phyloP scores from a whole-genome alignment of 92 coral and sea anemone species.

The Phymanthus crucifer region DNA sequence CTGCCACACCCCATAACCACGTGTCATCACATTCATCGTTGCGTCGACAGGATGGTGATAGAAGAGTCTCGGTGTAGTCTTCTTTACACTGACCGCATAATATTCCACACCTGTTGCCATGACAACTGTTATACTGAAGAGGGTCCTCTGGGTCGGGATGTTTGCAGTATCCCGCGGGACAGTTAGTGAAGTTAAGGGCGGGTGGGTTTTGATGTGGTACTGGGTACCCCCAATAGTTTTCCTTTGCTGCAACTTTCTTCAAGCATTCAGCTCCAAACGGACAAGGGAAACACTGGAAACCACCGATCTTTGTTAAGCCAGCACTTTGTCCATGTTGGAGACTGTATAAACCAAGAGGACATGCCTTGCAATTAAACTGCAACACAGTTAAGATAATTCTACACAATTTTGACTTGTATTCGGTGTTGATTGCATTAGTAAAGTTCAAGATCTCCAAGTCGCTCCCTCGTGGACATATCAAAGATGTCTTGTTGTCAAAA shows the following conservation, averaged over 20 bases:
- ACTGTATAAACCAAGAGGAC: constrained; percentile 59
- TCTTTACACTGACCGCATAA: constrained; percentile 73
- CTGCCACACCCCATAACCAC: constrained; percentile 69
- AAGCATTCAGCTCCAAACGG: constrained; percentile 79
- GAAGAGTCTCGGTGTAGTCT: constrained; percentile 69
- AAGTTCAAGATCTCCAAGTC: constrained; percentile 35
- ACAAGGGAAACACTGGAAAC: constrained; percentile 70
- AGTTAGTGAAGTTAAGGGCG: constrained; percentile 53
- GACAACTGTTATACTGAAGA: constrained; percentile 60
- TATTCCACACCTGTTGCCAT: constrained; percentile 73
- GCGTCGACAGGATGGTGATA: constrained; percentile 58
- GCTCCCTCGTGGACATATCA: constrained; percentile 63
- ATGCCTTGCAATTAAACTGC: constrained; percentile 48
- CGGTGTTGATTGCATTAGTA: constrained; percentile 18
- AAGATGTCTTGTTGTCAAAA: constrained; percentile 34
- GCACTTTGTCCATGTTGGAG: constrained; percentile 55
- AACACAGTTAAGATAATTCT: constrained; percentile 24
- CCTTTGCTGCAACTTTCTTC: constrained; percentile 45
- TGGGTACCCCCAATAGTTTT: constrained; percentile 77
- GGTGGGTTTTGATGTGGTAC: constrained; percentile 30
- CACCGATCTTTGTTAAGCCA: constrained; percentile 20
- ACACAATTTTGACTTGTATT: constrained; percentile 3
- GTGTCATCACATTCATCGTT: constrained; percentile 48
- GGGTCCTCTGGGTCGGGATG: constrained; percentile 18
- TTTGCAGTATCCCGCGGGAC: constrained; percentile 78